Base-by-base conservation (phyloP, 2,113 vertebrate genomes). In the Rutilus rutilus region DNA sequence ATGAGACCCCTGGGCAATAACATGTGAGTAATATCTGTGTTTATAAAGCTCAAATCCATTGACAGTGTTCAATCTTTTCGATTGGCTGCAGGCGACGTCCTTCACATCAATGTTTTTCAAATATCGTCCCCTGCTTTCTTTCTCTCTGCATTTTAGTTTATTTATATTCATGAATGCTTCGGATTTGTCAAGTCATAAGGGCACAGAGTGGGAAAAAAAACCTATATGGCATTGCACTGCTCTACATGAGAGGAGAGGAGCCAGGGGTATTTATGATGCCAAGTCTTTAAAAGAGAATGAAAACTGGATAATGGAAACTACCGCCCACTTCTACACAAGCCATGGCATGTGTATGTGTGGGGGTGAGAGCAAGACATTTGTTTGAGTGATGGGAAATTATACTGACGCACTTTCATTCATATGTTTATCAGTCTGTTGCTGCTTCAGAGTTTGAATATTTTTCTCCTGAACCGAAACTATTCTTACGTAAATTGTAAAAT, bases 281-380 rank as follows among this genome's bases (percentile, higher is more conserved):
- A 59, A 59, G 30, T 42, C 42, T 81, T 45, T 81, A 64, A 62
- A 27, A 82, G 60, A 67, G 60, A 82, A 82, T 82, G 6, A 82
- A 65, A 80, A 50, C 42, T 50, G 60, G 25, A 67, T 50, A 64
- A 52, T 60, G 15, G 59, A 47, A 64, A 47, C 39, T 27, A 11
- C 59, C 73, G 42, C 73, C 75, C 25, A 50, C 75, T 77, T 77
- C 25, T 76, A 76, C 42, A 52, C 45, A 27, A 47, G 25, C 45
- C 10, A 4, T 23, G 27, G 19, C 19, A 8, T 62, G 36, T 60
- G 59, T 3, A 9, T 45, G 39, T 25, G 25, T 30, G 42, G 33
- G 77, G 54, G 21, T 80, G 57, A 80, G 36, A 80, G 57, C 25
- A 57, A 78, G 75, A 78, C 75, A 57, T 54, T 33, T 30, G 74